Evolutionary conservation across 2,113 vertebrate species (phyloP), one percentile per base, ranked within the genome.

Genomic region (Oncorhynchus keta): DNA sequence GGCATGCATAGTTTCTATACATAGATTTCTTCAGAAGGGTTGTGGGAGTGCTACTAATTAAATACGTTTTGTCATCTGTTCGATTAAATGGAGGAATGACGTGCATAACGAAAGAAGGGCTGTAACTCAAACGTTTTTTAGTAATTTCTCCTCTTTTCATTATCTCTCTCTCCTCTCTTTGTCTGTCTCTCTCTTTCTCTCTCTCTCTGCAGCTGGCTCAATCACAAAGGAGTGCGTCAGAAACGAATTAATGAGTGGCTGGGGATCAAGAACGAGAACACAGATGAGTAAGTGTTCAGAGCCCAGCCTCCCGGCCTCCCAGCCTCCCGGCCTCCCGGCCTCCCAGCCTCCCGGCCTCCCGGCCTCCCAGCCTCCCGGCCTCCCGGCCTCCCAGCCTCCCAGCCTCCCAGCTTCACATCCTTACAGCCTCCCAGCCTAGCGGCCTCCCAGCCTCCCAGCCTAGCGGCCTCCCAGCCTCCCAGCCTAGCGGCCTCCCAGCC

Each of bases 181-280:
- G 26, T 35, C 45, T 70, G 18, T 35, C 5, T 68, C 22, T 72
- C 6, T 28, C 45, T 70, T 28, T 35, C 66, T 72, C n/a, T 64
- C 66, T 78, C 32, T 70, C 24, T 57, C 68, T 76, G 75, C 65
- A 99, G 97, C 35, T 99, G 97, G 97, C 97, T 99, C 77, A 99
- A 94, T 92, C 97, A 98, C 91, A 98, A 98, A 95, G 97, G 97
- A 69, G 97, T 98, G 80, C 95, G 96, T 79, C 97, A 99, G 93
- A 98, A 97, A 92, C 92, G 94, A 83, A 97, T 99, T 77, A 98
- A 99, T 0, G 95, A 96, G 87, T 99, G 97, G 97, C 95, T 99
- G 61, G 97, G 97, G 73, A 96, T 98, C 89, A 96, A 95, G 91
- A 98, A 95, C 71, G 95, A 98, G 75, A 95, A 93, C 87, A 89